A percentile compares a stretch with the other conserved stretches of the same genome.
These are phyloP conservation scores for Ctenopoma multispine DNA, from an alignment of 2,797 vertebrate genomes.

Conservation along the genomic window DNA sequence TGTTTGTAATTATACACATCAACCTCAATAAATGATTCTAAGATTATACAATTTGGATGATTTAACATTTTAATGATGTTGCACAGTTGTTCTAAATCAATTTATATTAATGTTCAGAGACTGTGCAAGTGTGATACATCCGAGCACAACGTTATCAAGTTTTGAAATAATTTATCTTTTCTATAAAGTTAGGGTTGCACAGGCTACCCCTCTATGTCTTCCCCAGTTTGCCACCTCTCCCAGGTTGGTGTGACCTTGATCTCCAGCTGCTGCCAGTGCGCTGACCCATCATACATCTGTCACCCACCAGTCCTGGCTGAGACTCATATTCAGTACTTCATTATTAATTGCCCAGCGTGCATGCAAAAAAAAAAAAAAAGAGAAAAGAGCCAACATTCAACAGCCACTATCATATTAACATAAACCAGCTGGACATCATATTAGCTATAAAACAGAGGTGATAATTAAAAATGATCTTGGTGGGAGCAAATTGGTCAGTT, in stretches of 20 bases:
- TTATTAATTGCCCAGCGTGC: constrained; percentile 79
- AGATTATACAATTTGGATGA: neutral
- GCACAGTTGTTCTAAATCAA: constrained; percentile 5
- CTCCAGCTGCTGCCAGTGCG: constrained; percentile 81
- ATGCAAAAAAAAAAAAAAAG: constrained; percentile 35
- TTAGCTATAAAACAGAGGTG: constrained; percentile 75
- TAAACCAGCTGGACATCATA: constrained; percentile 75
- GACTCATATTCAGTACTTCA: constrained; percentile 61
- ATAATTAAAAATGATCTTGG: constrained; percentile 84
- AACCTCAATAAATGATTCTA: neutral
- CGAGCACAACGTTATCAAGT: neutral
- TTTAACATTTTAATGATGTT: neutral
- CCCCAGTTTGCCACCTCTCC: constrained; percentile 56
- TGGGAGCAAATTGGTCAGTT: constrained; percentile 76
- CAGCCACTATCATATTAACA: constrained; percentile 63
- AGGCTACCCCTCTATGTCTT: constrained; percentile 36
- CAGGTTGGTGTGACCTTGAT: constrained; percentile 82
- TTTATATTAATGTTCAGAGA: constrained; percentile 25
- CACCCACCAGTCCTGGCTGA: constrained; percentile 70
- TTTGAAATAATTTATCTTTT: constrained; percentile 31
- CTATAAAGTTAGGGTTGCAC: constrained; percentile 23
- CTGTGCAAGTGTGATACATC: constrained; percentile 33
- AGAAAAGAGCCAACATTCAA: constrained; percentile 45
- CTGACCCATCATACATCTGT: constrained; percentile 81
- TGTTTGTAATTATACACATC: neutral